A percentile compares a stretch with the other conserved stretches of the same genome.
phyloP scores from a whole-genome alignment of 2,888 invertebrate species.

The Watsonalla binaria region DNA sequence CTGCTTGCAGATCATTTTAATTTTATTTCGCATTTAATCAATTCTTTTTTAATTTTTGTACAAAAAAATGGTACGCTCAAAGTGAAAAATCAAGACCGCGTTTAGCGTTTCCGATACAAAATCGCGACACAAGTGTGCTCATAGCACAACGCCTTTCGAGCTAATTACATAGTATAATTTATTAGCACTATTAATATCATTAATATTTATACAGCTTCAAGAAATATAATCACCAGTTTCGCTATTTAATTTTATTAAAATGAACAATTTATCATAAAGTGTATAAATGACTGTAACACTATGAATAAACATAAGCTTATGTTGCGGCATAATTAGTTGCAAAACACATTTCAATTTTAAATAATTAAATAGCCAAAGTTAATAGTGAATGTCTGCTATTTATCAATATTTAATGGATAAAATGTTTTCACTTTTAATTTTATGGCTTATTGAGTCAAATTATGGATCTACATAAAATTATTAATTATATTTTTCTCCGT shows the following conservation, averaged over 20 bases:
- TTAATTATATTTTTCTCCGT: neutral
- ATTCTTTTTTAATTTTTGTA: no score
- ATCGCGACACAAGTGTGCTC: neutral
- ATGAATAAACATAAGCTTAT: neutral
- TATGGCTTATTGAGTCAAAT: neutral
- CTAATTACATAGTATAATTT: slow-evolving; percentile 20
- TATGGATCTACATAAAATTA: neutral
- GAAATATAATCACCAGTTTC: slow-evolving; percentile 7
- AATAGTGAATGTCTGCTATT: neutral
- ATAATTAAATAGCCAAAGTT: neutral
- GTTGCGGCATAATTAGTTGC: neutral
- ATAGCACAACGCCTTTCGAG: neutral
- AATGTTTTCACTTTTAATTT: neutral
- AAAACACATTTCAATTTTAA: neutral
- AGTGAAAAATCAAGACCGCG: neutral
- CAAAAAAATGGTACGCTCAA: no score
- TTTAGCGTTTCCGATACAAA: neutral
- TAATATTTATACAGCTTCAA: slow-evolving; percentile 11
- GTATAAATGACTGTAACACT: neutral
- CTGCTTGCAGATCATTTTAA: neutral
- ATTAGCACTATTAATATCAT: slow-evolving; percentile 12
- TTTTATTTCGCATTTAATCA: neutral
- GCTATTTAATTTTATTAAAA: slow-evolving; percentile 7
- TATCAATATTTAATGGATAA: neutral
- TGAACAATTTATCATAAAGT: slow-evolving; percentile 12